Conservation (phyloP, 1,140 invertebrate species). For the Brachionus rotundiformis region DNA sequence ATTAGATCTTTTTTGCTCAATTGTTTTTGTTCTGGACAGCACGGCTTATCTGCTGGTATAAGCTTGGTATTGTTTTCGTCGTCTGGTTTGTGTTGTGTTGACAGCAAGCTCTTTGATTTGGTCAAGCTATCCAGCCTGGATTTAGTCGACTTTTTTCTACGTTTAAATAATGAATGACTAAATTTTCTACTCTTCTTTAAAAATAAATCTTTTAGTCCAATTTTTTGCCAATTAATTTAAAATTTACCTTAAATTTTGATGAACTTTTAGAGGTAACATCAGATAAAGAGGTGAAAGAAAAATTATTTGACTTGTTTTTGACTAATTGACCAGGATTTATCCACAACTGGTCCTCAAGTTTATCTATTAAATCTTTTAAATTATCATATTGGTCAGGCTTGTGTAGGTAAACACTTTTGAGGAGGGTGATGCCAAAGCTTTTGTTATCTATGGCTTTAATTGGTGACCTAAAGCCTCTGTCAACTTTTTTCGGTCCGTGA, state of each 20-base stretch:
- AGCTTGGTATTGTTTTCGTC: too few relatives aligned
- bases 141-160: neutral
- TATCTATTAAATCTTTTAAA: conserved; percentile 12
- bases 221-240: neutral
- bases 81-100: neutral
- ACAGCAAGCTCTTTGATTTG: neutral
- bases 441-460: neutral
- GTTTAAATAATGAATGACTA: neutral
- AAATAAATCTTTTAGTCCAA: neutral
- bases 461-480: neutral
- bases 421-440: neutral
- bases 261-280: neutral
- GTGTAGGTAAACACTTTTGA: neutral
- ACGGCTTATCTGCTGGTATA: neutral
- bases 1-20: neutral
- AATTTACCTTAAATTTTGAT: neutral
- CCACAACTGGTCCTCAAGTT: neutral
- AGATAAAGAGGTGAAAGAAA: conserved; percentile 13
- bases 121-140: neutral
- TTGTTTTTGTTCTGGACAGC: neutral
- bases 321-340: neutral
- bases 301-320: conserved; percentile 12
- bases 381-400: neutral
- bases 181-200: conserved; percentile 16
- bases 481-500: neutral